Evolutionary conservation across 2,113 vertebrate genomes (phyloP).

Genomic region (Saimiri boliviensis): DNA sequence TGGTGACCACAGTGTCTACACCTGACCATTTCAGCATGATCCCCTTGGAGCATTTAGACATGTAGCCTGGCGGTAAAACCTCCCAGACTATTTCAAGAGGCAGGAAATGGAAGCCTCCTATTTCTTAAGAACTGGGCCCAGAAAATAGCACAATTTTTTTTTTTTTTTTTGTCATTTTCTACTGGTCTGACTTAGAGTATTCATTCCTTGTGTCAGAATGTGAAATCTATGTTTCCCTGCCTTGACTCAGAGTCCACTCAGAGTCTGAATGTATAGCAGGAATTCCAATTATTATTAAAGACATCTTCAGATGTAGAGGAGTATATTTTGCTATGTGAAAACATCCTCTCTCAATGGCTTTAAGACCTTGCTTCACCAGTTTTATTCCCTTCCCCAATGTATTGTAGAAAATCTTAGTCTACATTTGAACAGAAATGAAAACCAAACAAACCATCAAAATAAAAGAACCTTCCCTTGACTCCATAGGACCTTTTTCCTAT

Average conservation of each 20-base stretch:
- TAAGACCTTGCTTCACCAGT: background rate
- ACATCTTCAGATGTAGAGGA: background rate
- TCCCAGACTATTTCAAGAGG: background rate
- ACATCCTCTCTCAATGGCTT: background rate
- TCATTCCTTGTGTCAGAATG: no score
- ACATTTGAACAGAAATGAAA: background rate
- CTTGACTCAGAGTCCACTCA: no score
- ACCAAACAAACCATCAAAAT: background rate
- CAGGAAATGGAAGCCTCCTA: background rate
- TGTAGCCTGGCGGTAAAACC: background rate
- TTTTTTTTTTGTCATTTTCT: background rate
- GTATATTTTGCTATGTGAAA: background rate
- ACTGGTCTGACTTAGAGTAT: no score
- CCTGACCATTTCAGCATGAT: background rate
- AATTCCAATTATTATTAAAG: background rate
- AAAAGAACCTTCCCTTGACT: background rate
- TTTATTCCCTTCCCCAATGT: background rate
- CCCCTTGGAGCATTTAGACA: background rate
- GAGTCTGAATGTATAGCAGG: background rate
- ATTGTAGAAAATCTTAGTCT: background rate
- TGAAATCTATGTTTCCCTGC: no score
- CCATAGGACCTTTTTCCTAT: no score
- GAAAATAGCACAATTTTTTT: background rate
- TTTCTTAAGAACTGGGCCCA: background rate
- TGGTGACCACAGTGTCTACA: background rate